phyloP scores from a whole-genome alignment of 2,888 invertebrate genomes.

The Drosophila bunnanda region DNA sequence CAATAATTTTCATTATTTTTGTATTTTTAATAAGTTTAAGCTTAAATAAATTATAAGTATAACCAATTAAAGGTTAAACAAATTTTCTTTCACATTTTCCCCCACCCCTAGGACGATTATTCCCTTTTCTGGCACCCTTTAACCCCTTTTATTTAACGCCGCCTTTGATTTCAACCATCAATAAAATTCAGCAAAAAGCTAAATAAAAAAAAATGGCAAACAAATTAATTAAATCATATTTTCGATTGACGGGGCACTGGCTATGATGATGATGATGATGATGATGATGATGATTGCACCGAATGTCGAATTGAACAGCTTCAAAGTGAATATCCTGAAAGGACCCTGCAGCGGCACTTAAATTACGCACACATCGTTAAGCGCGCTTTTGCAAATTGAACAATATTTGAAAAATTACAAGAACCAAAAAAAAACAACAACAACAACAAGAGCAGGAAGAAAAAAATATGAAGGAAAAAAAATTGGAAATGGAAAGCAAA shows the following conservation, averaged over 20 bases:
- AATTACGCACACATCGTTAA: constrained; percentile 83
- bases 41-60: background rate
- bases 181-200: constrained; percentile 48
- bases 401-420: constrained; percentile 83
- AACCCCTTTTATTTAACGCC: background rate
- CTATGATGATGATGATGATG: constrained; percentile 32
- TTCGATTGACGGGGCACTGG: constrained; percentile 75
- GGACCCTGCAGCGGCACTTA: constrained; percentile 72
- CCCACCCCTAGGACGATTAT: too few relatives aligned
- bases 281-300: constrained; percentile 48
- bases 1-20: too few relatives aligned
- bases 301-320: constrained; percentile 49
- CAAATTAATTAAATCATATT: constrained; percentile 80
- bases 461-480: constrained; percentile 32
- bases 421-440: constrained; percentile 35
- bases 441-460: constrained; percentile 30
- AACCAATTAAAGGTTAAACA: background rate
- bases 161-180: constrained; percentile 4
- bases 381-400: constrained; percentile 81
- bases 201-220: constrained; percentile 55
- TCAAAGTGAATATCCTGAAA: constrained; percentile 78
- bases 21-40: background rate
- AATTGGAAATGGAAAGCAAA: constrained; percentile 43
- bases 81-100: background rate
- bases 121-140: background rate